Evolutionary conservation across 2,113 vertebrate genomes (phyloP).

Genomic region (Corythaeola cristata): DNA sequence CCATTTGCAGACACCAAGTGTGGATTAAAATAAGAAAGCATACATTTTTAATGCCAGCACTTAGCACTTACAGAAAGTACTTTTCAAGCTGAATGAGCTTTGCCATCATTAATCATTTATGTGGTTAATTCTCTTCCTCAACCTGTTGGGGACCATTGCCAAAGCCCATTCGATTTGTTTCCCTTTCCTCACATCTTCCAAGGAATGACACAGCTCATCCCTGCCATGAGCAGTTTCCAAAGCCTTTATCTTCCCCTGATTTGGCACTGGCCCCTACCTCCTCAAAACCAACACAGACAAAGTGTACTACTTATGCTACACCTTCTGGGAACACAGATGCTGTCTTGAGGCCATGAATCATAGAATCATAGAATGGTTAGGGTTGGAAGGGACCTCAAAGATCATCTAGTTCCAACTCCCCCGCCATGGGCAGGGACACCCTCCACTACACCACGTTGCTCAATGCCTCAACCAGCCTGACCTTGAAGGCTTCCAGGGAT

Average conservation of each 20-base stretch:
- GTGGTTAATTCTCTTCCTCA: neutral
- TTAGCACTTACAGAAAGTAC: constrained; percentile 32
- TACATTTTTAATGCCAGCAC: constrained; percentile 60
- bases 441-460: no score
- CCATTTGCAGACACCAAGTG: neutral
- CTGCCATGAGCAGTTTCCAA: neutral
- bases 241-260: neutral
- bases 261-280: neutral
- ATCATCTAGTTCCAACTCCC: no score
- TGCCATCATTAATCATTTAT: constrained; percentile 52
- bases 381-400: no score
- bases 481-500: no score
- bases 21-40: constrained; percentile 8
- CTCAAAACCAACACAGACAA: neutral
- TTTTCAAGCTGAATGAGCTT: constrained; percentile 33
- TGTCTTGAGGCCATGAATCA: neutral
- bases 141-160: neutral
- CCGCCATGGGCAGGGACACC: no score
- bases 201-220: neutral
- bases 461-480: no score
- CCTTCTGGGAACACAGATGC: neutral
- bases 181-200: neutral
- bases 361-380: neutral
- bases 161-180: neutral
- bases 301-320: neutral